Percentiles rank a stretch among this genome's conserved stretches.
Conservation (phyloP, 2,888 invertebrate genomes). For the Brenthis daphne region DNA sequence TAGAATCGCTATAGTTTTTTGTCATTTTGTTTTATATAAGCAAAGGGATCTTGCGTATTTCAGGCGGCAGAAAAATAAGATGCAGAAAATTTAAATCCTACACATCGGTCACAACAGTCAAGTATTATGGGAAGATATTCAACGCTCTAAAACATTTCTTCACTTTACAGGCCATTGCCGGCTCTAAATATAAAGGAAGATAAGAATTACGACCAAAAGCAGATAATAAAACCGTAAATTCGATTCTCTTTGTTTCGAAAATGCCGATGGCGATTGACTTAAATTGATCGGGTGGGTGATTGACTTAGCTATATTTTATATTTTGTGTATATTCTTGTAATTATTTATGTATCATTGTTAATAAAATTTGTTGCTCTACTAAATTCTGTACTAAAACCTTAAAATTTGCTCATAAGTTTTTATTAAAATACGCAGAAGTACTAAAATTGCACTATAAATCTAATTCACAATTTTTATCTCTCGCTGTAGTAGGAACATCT, state of each 20-base stretch:
- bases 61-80: conserved; percentile 80
- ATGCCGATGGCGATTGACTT: conserved; percentile 43
- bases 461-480: conserved; percentile 11
- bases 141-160: conserved; percentile 79
- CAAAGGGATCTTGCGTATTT: conserved; percentile 49
- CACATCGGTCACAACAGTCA: conserved; percentile 69
- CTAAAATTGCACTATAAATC: conserved; percentile 4
- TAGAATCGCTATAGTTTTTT: conserved; percentile 37
- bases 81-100: conserved; percentile 76
- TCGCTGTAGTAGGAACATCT: conserved; percentile 4
- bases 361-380: conserved; percentile 65
- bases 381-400: conserved; percentile 40
- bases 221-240: conserved; percentile 24
- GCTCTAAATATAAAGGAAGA: conserved; percentile 77
- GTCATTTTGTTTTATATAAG: conserved; percentile 48
- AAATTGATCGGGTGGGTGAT: conserved; percentile 62
- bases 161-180: conserved; percentile 76
- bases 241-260: conserved; percentile 28
- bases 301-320: conserved; percentile 50
- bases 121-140: conserved; percentile 76
- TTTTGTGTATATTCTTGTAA: conserved; percentile 70
- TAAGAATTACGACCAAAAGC: conserved; percentile 42
- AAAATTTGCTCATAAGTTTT: conserved; percentile 31
- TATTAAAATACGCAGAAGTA: conserved; percentile 6
- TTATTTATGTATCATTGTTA: conserved; percentile 69